phyloP scores from a whole-genome alignment of 2,113 vertebrate genomes.

The Myrmecophaga tridactyla region DNA sequence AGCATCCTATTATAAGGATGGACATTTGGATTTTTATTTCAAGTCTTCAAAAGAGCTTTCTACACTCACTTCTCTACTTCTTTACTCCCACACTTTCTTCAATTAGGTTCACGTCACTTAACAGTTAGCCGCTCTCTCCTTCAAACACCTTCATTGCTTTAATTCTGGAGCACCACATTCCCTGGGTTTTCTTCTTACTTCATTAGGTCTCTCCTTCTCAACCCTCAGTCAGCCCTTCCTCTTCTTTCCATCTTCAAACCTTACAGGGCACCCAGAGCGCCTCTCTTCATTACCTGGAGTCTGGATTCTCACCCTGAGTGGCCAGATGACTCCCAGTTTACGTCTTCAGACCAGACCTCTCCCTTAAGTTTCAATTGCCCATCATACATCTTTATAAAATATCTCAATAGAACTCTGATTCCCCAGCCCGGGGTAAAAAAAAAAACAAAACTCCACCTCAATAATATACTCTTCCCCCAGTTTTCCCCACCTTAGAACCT shows the following conservation, averaged over 20 bases:
- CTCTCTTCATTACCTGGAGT: not conserved
- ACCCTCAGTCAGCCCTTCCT: not conserved
- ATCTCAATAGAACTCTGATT: not conserved
- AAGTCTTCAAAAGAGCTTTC: not conserved
- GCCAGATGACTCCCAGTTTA: not conserved
- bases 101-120: not conserved
- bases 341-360: not conserved
- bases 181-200: not conserved
- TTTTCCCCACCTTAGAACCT: not conserved
- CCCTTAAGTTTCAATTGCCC: not conserved
- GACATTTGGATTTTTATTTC: conserved; percentile 16
- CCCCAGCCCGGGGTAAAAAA: not conserved
- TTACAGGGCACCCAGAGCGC: not conserved
- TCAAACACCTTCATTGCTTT: not conserved
- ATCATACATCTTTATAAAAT: not conserved
- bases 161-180: not conserved
- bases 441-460: not conserved
- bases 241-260: not conserved
- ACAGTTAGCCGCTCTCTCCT: not conserved
- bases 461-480: not conserved
- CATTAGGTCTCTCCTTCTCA: not conserved
- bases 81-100: not conserved
- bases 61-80: not conserved
- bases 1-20: not conserved
- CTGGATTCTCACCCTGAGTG: not conserved